Conservation (phyloP, 2,888 invertebrate genomes). For the Agriopis marginaria region DNA sequence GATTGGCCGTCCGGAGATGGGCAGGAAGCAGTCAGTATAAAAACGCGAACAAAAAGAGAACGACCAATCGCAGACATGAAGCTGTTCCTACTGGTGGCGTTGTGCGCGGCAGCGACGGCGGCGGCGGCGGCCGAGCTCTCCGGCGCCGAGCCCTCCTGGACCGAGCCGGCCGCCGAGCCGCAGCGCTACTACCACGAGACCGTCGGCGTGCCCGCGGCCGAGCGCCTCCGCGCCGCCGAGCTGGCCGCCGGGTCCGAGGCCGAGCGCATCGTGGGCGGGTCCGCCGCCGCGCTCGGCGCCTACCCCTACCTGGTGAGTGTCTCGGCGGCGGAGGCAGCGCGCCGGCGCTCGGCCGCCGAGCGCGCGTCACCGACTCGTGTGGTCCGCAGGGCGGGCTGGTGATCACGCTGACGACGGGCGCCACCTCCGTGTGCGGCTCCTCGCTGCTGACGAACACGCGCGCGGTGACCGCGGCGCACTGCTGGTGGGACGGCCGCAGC, state of each 20-base stretch:
- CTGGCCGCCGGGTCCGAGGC: not conserved
- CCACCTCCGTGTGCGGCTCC: conserved; percentile 54
- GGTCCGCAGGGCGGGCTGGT: conserved; percentile 50
- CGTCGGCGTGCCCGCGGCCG: conserved; percentile 47
- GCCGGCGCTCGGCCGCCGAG: not conserved
- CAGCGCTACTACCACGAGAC: conserved; percentile 47
- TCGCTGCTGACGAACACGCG: conserved; percentile 53
- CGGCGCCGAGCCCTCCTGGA: not conserved
- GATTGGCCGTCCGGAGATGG: not conserved
- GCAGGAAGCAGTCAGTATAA: not conserved
- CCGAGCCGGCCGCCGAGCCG: conserved; percentile 3
- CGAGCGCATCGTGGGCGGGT: conserved; percentile 46
- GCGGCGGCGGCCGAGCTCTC: not conserved
- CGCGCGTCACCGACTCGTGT: not conserved
- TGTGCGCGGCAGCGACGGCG: not conserved
- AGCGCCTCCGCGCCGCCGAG: conserved; percentile 48
- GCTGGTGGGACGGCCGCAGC: conserved; percentile 57
- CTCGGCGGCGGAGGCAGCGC: too few relatives aligned
- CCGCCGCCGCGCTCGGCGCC: conserved; percentile 41
- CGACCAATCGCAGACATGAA: not conserved
- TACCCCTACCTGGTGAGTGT: conserved; percentile 42
- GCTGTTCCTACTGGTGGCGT: not conserved
- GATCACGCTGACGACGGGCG: conserved; percentile 52
- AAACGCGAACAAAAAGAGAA: not conserved
- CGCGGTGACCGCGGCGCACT: conserved; percentile 58